These are phyloP conservation scores for Scomber scombrus DNA, from an alignment of 2,113 vertebrate species.

Conservation along the genomic window DNA sequence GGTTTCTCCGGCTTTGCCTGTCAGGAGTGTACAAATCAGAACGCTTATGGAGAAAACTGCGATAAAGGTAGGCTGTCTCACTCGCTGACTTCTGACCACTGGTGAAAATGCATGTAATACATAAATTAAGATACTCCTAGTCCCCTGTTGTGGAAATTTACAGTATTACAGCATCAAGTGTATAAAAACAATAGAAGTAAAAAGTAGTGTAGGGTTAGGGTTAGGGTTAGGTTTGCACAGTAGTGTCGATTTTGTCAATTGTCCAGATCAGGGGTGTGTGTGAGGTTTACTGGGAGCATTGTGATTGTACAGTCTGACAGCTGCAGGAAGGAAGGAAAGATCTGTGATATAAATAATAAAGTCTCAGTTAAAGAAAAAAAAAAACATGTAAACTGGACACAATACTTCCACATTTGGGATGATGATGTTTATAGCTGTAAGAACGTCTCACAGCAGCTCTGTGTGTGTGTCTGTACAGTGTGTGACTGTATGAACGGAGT, in stretches of 20 bases:
- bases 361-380: background rate
- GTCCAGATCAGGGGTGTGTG: too few species aligned
- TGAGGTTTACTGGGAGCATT: too few species aligned
- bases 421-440: background rate
- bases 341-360: too few species aligned
- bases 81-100: background rate
- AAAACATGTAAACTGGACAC: background rate
- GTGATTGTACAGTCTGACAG: too few species aligned
- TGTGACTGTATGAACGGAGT: constrained; percentile 90
- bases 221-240: too few species aligned
- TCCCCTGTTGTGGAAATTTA: background rate
- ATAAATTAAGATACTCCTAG: too few species aligned
- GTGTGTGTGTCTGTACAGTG: constrained; percentile 75
- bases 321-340: too few species aligned
- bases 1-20: constrained; percentile 91
- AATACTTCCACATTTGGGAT: background rate
- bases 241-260: too few species aligned
- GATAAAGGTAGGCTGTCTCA: constrained; percentile 84
- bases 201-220: too few species aligned
- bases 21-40: constrained; percentile 87
- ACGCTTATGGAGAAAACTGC: constrained; percentile 87
- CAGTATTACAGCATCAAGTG: too few species aligned
- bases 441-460: background rate
- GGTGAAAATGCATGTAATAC: background rate
- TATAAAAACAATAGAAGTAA: too few species aligned